A percentile compares a stretch with the other conserved stretches of the same genome.
Evolutionary conservation across 2,888 invertebrate genomes (phyloP).

Genomic region (Melanchra persicariae): DNA sequence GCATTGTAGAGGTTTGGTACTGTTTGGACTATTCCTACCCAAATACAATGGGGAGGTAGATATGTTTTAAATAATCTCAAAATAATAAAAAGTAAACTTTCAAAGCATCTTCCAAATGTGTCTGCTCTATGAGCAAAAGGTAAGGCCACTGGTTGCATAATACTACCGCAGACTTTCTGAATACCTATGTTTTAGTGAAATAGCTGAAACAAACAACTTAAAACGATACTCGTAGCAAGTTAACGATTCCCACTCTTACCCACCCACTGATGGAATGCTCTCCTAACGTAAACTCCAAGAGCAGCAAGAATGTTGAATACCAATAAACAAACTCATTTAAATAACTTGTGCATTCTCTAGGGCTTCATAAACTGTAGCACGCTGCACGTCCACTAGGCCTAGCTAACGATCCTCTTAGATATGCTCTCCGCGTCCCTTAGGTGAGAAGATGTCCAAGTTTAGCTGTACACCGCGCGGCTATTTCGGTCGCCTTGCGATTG

Average conservation of each 20-base stretch:
- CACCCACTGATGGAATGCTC: conserved; percentile 50
- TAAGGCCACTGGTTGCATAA: background rate
- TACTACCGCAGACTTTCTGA: background rate
- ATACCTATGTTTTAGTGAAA: no score
- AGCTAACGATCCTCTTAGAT: conserved; percentile 56
- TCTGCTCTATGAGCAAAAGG: no score
- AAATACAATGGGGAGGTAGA: background rate
- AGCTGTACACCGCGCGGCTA: conserved; percentile 78
- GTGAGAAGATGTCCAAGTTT: conserved; percentile 77
- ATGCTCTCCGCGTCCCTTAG: conserved; percentile 68
- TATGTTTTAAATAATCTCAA: background rate
- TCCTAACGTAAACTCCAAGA: conserved; percentile 44
- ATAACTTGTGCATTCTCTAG: conserved; percentile 62
- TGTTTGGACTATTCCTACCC: background rate
- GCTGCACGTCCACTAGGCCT: conserved; percentile 32
- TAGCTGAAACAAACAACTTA: no score
- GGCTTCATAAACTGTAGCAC: conserved; percentile 64
- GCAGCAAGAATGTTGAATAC: conserved; percentile 49
- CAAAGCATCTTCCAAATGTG: background rate
- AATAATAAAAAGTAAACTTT: background rate
- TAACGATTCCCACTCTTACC: conserved; percentile 7
- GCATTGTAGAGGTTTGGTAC: no score
- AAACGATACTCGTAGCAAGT: background rate
- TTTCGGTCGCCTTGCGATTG: conserved; percentile 84
- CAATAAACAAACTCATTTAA: conserved; percentile 61